Percentiles rank a stretch among this genome's conserved stretches.
Evolutionary conservation across 37 sponge, comb jelly and placozoan species (phyloP).

Genomic region (Beroe forskalii): DNA sequence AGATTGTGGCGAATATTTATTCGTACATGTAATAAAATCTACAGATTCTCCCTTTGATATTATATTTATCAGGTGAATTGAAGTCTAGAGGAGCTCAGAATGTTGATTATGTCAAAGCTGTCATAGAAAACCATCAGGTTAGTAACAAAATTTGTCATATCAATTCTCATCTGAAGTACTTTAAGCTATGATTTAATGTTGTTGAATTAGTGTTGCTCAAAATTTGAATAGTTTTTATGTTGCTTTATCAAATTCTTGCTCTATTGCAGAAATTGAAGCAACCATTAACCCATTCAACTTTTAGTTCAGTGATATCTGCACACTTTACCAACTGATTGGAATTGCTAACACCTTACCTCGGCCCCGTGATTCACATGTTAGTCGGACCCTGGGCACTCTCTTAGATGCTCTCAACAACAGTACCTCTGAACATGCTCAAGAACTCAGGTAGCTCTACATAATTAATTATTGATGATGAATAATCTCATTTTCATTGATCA

Average conservation of each 20-base stretch:
- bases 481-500: neutral
- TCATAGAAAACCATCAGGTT: conserved; percentile 49
- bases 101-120: conserved; percentile 63
- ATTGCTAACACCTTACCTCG: conserved; percentile 45
- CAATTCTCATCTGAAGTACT: no score
- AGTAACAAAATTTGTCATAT: no score
- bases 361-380: conserved; percentile 54
- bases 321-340: conserved; percentile 39
- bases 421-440: conserved; percentile 57
- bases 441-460: conserved; percentile 19
- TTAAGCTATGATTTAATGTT: no score
- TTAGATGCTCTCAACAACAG: conserved; percentile 21
- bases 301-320: conserved; percentile 50
- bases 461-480: neutral
- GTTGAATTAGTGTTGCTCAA: no score
- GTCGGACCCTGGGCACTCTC: conserved; percentile 2
- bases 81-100: conserved; percentile 53
- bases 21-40: no score
- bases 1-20: no score
- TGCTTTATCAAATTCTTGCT: no score
- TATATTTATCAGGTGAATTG: conserved; percentile 8
- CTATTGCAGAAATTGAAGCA: no score
- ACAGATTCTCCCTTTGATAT: neutral
- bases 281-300: no score
- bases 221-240: no score